Base-by-base conservation (phyloP, 1,140 invertebrate species). In the Portunus trituberculatus region DNA sequence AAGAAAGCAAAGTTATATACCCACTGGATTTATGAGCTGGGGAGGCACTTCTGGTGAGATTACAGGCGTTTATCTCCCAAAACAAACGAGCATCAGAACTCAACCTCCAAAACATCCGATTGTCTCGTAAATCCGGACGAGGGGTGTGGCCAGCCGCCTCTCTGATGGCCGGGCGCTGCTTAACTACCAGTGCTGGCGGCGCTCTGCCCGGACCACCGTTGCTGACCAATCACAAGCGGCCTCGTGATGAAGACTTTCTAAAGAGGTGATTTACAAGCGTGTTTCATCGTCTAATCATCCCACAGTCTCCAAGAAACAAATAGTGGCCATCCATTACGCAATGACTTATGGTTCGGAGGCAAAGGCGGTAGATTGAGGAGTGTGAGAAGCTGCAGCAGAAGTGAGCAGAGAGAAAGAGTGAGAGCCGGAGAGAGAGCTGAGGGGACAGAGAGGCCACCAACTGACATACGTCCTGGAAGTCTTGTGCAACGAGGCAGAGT, bases 71-170 rank as follows among this genome's bases (percentile, higher is more conserved):
- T n/a, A 76, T 76, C 67, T 76, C 67, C 67, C 20, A n/a, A 25
- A 76, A 76, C 67, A 76, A 76, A 76, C 67, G 67, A 76, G 67
- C 67, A 76, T 76, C 67, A 76, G 67, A 76, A 76, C 6, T n/a
- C 67, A 76, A 25, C n/a, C 67, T 76, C 67, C 67, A n/a, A 76
- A 76, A 76, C 20, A 76, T 76, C 67, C 16, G 8, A 76, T 25
- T 76, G 67, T 76, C 67, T 76, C 67, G 67, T 76, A 76, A 76
- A 76, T 76, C 67, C 67, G 67, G 16, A n/a, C 52, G 52, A 59
- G 16, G 52, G 52, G 52, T 59, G 52, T 20, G 52, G 52, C 52
- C 52, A 20, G 12, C 16, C 52, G 52, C 52, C 52, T 59, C 52
- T 59, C 52, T 59, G 52, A 59, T 59, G 52, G 52, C 8, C 52